A percentile compares a stretch with the other conserved stretches of the same genome.
phyloP scores from a whole-genome alignment of 2,888 invertebrate species.

The Altica lythri region DNA sequence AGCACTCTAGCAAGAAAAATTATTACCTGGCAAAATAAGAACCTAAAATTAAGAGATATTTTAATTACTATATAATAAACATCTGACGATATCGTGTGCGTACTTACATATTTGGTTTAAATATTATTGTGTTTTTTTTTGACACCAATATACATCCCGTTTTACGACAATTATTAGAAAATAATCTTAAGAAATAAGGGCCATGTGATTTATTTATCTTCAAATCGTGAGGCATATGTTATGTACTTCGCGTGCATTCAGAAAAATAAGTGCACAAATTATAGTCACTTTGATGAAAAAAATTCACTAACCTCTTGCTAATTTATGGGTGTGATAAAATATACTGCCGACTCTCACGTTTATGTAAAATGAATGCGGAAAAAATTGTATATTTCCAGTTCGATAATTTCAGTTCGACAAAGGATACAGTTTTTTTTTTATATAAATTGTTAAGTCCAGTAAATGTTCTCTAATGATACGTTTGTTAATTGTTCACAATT shows the following conservation, averaged over 20 bases:
- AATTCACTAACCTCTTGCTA: conserved; percentile 32
- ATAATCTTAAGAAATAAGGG: conserved; percentile 20
- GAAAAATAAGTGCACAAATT: conserved; percentile 33
- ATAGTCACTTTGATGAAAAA: conserved; percentile 33
- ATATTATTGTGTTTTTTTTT: too few relatives aligned
- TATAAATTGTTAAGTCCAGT: not conserved
- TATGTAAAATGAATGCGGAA: conserved; percentile 31
- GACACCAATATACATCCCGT: too few relatives aligned
- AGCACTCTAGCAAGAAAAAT: too few relatives aligned
- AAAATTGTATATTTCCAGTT: conserved; percentile 27
- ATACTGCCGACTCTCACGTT: conserved; percentile 35
- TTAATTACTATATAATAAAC: too few relatives aligned
- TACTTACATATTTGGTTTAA: too few relatives aligned
- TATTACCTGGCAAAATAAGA: too few relatives aligned
- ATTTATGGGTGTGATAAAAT: conserved; percentile 33
- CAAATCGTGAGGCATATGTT: conserved; percentile 32
- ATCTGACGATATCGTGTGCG: too few relatives aligned
- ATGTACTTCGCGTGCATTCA: conserved; percentile 31
- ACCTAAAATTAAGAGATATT: too few relatives aligned
- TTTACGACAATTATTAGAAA: too few relatives aligned
- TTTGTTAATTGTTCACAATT: not conserved
- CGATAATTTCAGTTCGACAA: conserved; percentile 19
- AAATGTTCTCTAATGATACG: conserved; percentile 1
- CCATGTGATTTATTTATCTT: conserved; percentile 29
- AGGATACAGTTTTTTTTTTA: conserved; percentile 7